phyloP scores from a whole-genome alignment of 2,888 invertebrate genomes.

The Linyphia triangularis region DNA sequence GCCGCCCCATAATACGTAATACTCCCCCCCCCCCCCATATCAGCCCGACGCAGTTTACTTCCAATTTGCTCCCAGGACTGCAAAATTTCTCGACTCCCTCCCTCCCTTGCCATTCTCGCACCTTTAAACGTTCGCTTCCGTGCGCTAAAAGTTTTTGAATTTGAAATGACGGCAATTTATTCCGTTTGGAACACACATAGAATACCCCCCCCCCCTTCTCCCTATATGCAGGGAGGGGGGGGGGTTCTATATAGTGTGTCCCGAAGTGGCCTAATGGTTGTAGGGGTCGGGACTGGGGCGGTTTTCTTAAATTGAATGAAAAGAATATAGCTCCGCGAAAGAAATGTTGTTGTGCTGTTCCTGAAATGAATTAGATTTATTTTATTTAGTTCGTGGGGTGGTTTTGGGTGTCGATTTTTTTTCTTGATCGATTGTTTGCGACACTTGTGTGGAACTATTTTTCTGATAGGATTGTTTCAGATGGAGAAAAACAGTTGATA shows the following conservation, averaged over 20 bases:
- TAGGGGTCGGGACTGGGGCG: slow-evolving; percentile 12
- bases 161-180: slow-evolving; percentile 76
- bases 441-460: background rate
- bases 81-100: slow-evolving; percentile 47
- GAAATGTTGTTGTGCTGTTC: slow-evolving; percentile 46
- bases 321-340: slow-evolving; percentile 43
- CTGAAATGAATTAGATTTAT: slow-evolving; percentile 65
- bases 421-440: background rate
- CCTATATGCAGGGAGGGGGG: slow-evolving; percentile 20
- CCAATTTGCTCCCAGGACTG: slow-evolving; percentile 67
- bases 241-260: slow-evolving; percentile 22
- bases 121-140: slow-evolving; percentile 71
- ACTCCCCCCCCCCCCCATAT: slow-evolving; percentile 33
- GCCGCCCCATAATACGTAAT: background rate
- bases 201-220: background rate
- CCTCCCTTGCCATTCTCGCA: slow-evolving; percentile 45
- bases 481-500: too few relatives aligned
- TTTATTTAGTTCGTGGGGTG: background rate
- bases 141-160: slow-evolving; percentile 75
- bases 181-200: slow-evolving; percentile 19
- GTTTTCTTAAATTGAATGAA: slow-evolving; percentile 67
- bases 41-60: slow-evolving; percentile 73
- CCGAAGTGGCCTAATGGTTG: slow-evolving; percentile 66
- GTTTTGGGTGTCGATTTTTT: background rate
- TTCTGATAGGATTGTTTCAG: background rate